Base-by-base conservation (phyloP, 2,888 invertebrate species). In the Epirrhoe tristata region DNA sequence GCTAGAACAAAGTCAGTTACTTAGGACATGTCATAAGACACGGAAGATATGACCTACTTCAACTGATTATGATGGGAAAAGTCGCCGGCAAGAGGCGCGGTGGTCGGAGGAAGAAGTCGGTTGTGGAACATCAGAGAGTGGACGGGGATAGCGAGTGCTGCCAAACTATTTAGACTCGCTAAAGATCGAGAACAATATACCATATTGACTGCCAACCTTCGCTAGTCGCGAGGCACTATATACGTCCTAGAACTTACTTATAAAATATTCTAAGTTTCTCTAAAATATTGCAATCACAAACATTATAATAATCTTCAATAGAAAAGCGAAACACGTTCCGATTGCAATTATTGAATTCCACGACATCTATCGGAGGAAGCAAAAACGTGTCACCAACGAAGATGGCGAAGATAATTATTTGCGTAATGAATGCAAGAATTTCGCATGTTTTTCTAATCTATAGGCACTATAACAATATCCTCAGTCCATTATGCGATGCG, bases 381-480 rank as follows among this genome's bases (percentile, higher is more conserved):
- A 83, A 86, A 83, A 86, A 86, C 82, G 85, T 84, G 82, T 82
- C 77, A 68, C 72, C 53, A 63, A 61, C 80, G 72, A 79, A 79
- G 77, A 81, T 77, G 80, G 81, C 69, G 67, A 66, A 67, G 63
- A 76, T 85, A 83, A 87, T 87, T 85, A 86, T 86, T 84, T 82
- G 83, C 71, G 72, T 81, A 86, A 86, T 83, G 79, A 84, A 83
- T 82, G 80, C 79, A 72, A 73, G 74, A 65, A 72, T 74, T 74
- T 69, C 52, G 63, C 70, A 51, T 74, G 72, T 87, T 87, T 84
- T 88, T 86, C 61, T 70, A 50, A 24, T 57, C n/a, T 74, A 65
- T 56, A 80, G 86, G 85, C 74, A 84, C 81, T 86, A 84, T 84
- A 87, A 87, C 82, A 81, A 87, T 87, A 84, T 85, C 85, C 86